Evolutionary conservation across 2,888 invertebrate genomes (phyloP).

Genomic region (Zeuzera pyrina): DNA sequence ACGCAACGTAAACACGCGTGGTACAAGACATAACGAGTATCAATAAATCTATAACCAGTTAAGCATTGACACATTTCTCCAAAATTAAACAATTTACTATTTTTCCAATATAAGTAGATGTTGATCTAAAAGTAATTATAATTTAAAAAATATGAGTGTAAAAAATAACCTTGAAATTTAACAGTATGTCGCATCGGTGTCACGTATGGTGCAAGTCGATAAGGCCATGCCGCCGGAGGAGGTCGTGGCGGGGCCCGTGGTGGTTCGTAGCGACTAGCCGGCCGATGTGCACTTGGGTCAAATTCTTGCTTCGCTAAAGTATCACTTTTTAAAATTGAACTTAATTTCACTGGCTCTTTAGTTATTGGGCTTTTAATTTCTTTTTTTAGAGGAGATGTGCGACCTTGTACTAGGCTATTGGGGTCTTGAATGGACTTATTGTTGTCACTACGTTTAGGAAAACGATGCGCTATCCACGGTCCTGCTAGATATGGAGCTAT

Average conservation of each 20-base stretch:
- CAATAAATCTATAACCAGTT: constrained; percentile 39
- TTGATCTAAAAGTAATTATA: constrained; percentile 16
- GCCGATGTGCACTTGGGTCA: constrained; percentile 83
- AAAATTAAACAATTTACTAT: constrained; percentile 39
- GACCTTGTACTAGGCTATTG: constrained; percentile 33
- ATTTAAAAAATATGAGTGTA: constrained; percentile 26
- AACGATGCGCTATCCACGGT: constrained; percentile 86
- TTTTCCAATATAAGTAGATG: constrained; percentile 18
- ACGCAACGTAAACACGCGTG: constrained; percentile 35
- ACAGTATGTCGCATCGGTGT: constrained; percentile 78
- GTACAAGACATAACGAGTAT: constrained; percentile 30
- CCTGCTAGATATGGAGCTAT: constrained; percentile 85
- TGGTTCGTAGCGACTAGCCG: constrained; percentile 84
- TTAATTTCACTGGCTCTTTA: constrained; percentile 57
- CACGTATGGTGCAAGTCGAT: constrained; percentile 55
- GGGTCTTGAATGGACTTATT: constrained; percentile 74
- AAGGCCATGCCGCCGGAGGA: constrained; percentile 57
- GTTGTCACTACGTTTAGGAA: constrained; percentile 80
- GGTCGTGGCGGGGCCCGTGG: constrained; percentile 71
- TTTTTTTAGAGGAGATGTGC: constrained; percentile 50
- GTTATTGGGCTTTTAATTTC: constrained; percentile 46
- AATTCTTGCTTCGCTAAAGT: constrained; percentile 78
- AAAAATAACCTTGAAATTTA: constrained; percentile 79
- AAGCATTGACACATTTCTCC: constrained; percentile 43
- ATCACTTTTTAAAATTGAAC: constrained; percentile 61